Conservation (phyloP, 1,140 invertebrate genomes). For the Pemphigus obesinymphae region DNA sequence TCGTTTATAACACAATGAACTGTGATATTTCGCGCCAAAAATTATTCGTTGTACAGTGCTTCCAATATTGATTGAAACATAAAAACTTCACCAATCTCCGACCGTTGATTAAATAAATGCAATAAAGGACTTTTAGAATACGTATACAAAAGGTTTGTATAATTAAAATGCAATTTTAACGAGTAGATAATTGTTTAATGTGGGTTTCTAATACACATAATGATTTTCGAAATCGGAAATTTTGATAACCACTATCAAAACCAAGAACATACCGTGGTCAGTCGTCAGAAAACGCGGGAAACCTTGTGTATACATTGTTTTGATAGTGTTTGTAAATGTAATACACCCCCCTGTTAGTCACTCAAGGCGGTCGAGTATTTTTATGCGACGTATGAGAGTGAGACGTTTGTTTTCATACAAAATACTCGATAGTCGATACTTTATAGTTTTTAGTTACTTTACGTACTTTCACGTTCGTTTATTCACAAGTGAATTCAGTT, state of each 20-base stretch:
- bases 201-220: background rate
- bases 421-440: no score
- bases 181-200: no score
- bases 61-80: background rate
- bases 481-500: no score
- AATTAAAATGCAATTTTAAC: no score
- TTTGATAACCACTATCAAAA: background rate
- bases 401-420: no score
- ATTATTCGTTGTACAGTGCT: background rate
- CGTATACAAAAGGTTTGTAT: no score
- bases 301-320: background rate
- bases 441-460: no score
- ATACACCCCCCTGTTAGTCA: no score
- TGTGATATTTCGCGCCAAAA: constrained; percentile 2
- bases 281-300: constrained; percentile 12
- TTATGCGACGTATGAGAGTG: no score
- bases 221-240: background rate
- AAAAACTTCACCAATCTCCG: background rate
- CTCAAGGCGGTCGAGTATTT: background rate
- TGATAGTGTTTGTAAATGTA: background rate
- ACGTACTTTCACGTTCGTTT: no score
- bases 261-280: background rate
- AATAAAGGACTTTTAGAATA: background rate
- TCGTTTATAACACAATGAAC: background rate
- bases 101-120: background rate